Percentiles rank a stretch among this genome's conserved stretches.
phyloP scores from a whole-genome alignment of 2,888 invertebrate genomes.

The Hirtodrosophila confusa region DNA sequence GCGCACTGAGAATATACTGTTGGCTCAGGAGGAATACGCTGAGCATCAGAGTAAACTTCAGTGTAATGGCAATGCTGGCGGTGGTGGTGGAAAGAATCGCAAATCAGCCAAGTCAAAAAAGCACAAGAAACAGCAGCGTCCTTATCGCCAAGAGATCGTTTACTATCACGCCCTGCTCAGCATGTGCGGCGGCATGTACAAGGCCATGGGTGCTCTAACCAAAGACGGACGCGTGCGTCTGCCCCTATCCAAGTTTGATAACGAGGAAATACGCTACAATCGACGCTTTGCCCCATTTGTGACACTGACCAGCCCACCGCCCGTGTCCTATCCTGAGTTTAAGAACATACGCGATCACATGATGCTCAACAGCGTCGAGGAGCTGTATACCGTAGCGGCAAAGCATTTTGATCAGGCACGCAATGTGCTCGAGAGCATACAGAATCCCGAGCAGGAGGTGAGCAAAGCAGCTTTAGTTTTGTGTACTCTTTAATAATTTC shows the following conservation, averaged over 20 bases:
- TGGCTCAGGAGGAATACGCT: constrained; percentile 89
- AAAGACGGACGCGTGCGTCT: constrained; percentile 93
- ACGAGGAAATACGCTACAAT: constrained; percentile 96
- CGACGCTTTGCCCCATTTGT: constrained; percentile 96
- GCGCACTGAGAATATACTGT: constrained; percentile 93
- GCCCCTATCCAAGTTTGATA: constrained; percentile 95
- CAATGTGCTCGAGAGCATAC: constrained; percentile 92
- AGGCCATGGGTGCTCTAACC: constrained; percentile 96
- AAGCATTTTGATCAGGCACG: constrained; percentile 97
- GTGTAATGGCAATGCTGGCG: constrained; percentile 42
- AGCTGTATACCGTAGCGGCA: constrained; percentile 92
- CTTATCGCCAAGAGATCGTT: constrained; percentile 93
- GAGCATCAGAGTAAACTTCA: constrained; percentile 82
- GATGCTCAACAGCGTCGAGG: constrained; percentile 86
- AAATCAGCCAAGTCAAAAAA: constrained; percentile 84
- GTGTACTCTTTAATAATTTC: no score
- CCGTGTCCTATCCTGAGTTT: constrained; percentile 95
- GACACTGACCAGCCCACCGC: constrained; percentile 93
- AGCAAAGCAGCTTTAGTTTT: constrained; percentile 72
- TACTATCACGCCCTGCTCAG: constrained; percentile 96
- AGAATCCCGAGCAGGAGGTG: constrained; percentile 92
- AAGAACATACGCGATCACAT: constrained; percentile 91
- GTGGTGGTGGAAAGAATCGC: constrained; percentile 78
- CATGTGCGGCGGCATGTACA: constrained; percentile 97
- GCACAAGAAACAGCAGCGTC: constrained; percentile 87